phyloP scores from a whole-genome alignment of 2,888 invertebrate genomes.

The Autographa pulchrina region DNA sequence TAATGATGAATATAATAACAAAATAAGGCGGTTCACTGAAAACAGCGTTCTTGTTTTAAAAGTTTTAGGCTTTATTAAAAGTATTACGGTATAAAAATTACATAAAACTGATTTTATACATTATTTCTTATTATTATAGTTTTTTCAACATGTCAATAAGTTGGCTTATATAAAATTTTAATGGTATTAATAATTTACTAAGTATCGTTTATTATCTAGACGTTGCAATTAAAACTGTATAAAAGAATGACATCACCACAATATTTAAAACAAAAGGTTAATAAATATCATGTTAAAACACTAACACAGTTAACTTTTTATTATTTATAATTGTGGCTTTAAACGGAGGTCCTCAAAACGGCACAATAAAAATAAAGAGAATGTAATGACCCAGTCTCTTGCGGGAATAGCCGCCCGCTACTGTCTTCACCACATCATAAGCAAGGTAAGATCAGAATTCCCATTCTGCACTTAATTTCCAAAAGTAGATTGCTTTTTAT shows the following conservation, averaged over 20 bases:
- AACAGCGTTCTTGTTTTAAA: too few species aligned
- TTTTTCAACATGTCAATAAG: too few species aligned
- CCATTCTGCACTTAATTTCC: neutral
- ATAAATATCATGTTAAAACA: neutral
- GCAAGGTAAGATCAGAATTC: constrained; percentile 15
- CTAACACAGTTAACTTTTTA: neutral
- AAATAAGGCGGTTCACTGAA: too few species aligned
- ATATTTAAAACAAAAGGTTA: neutral
- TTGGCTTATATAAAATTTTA: too few species aligned
- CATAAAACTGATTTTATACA: too few species aligned
- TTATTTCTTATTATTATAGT: too few species aligned
- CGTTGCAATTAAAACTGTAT: neutral
- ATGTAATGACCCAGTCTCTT: constrained; percentile 40
- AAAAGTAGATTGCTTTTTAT: neutral
- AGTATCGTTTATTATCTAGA: too few species aligned
- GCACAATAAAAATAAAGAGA: constrained; percentile 36
- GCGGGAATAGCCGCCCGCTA: constrained; percentile 21
- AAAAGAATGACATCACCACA: neutral
- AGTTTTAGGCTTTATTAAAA: too few species aligned
- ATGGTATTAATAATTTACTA: too few species aligned
- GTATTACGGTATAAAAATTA: too few species aligned
- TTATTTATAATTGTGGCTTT: constrained; percentile 21
- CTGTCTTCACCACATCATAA: constrained; percentile 19
- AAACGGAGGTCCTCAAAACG: constrained; percentile 17
- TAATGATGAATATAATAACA: too few species aligned